Evolutionary conservation across 2,113 vertebrate genomes (phyloP).

Genomic region (Varanus salvator): DNA sequence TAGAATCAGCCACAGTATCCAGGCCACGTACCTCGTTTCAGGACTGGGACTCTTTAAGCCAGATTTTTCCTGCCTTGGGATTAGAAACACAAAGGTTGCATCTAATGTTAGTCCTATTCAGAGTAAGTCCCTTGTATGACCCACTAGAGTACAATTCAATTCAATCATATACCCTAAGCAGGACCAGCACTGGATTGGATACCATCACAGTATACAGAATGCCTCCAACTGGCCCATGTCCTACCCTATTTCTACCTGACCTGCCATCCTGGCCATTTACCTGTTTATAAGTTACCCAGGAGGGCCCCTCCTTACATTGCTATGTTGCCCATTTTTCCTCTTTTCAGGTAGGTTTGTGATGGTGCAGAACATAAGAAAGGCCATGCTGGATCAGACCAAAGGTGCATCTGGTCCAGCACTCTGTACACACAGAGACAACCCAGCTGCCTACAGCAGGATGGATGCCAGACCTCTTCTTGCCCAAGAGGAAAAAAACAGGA

Average conservation of each 20-base stretch:
- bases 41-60: too few species aligned
- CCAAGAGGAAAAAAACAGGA: background rate
- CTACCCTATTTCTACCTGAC: background rate
- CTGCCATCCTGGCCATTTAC: background rate
- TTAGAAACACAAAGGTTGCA: background rate
- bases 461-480: too few species aligned
- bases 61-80: background rate
- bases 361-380: background rate
- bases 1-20: conserved; percentile 9
- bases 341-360: background rate
- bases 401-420: too few species aligned
- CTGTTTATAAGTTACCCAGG: background rate
- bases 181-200: background rate
- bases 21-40: background rate
- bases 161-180: background rate
- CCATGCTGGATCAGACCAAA: too few species aligned
- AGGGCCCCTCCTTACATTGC: background rate
- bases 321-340: background rate
- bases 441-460: too few species aligned
- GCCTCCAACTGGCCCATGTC: background rate
- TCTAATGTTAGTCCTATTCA: too few species aligned
- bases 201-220: background rate
- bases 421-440: too few species aligned
- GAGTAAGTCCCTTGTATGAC: too few species aligned
- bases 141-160: too few species aligned